Evolutionary conservation across 2,888 invertebrate species (phyloP), one percentile per base, ranked within the genome.

Genomic region (Parascotia fuliginaria): DNA sequence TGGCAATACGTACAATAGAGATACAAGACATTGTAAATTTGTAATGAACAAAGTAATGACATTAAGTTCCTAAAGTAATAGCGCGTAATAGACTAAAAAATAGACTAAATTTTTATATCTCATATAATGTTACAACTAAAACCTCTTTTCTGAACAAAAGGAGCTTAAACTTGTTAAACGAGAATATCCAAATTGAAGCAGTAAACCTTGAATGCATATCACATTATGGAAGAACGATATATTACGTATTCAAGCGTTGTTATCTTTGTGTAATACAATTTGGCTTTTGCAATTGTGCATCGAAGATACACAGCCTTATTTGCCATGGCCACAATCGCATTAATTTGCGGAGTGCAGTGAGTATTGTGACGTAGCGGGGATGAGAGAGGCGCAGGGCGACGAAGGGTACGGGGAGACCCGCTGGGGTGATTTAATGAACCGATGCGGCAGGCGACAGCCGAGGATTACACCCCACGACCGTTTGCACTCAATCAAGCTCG

Each of bases 401-500:
- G 64, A 3, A 52, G 66, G 57, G 49, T 52, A 64, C 63, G 65
- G 67, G 57, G 64, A 61, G 65, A 65, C 62, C 49, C 70, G 61
- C 62, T 57, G 77, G 86, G 85, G 86, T 82, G 88, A 86, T 84
- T 90, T 90, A 91, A 91, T 89, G 89, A 89, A 87, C 86, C 87
- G 81, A 83, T 83, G 89, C 83, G 88, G 88, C 78, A 84, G 84
- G 81, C 83, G 89, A 88, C 89, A 83, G 82, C 79, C 85, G 83
- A 79, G 90, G 90, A 89, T 89, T 89, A 89, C 90, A 84, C 89
- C 87, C 88, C 85, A 80, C 85, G 77, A 82, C 75, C 86, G 86
- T 87, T 89, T 86, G 89, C 89, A 89, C 90, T 90, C 89, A 90
- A 91, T 91, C 90, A 90, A 83, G 82, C 89, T 83, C 83, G 87